Evolutionary conservation across 1,140 invertebrate genomes (phyloP), one percentile per base, ranked within the genome.

Genomic region (Drosophila insularis): DNA sequence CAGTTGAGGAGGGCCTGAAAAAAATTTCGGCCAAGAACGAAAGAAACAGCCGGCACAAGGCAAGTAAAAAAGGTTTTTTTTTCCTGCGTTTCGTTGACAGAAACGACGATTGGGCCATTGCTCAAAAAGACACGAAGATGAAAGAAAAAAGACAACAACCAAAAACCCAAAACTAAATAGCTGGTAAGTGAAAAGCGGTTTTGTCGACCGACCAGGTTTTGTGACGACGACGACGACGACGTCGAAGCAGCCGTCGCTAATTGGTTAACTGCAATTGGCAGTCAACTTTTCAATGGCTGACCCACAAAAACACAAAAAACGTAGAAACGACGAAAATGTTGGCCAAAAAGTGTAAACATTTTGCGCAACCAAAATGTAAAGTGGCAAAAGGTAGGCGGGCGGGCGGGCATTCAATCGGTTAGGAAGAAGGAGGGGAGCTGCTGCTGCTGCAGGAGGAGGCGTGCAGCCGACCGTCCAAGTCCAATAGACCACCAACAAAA

Each of bases 181-280:
- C 65, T 27, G 65, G 72, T 69, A 76, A 76, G 73, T 76, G 73
- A 76, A 76, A 76, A 76, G 73, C 59, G 40, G 73, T 69, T 58
- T 76, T 76, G 73, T 76, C 73, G 59, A 75, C 40, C 73, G 59
- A 75, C 40, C 60, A 40, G 56, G 56, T 37, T 21, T 19, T 37
- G 43, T 50, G 43, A 50, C 43, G 43, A 50, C 7, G 43, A 7
- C 43, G 56, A 17, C 31, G 40, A 43, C 40, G 40, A 43, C 4
- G 40, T 8, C 43, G 19, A 27, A 46, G 39, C 59, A 62, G 59
- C 21, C 60, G 40, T 69, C 46, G 68, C 74, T 81, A 85, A 85
- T 81, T 85, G 78, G 78, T 86, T 86, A 87, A 86, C 78, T 85
- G 81, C 78, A 78, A 81, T 84, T 77, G 77, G 66, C 66, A 84